Base-by-base conservation (phyloP, 2,113 vertebrate species). In the Cariama cristata region DNA sequence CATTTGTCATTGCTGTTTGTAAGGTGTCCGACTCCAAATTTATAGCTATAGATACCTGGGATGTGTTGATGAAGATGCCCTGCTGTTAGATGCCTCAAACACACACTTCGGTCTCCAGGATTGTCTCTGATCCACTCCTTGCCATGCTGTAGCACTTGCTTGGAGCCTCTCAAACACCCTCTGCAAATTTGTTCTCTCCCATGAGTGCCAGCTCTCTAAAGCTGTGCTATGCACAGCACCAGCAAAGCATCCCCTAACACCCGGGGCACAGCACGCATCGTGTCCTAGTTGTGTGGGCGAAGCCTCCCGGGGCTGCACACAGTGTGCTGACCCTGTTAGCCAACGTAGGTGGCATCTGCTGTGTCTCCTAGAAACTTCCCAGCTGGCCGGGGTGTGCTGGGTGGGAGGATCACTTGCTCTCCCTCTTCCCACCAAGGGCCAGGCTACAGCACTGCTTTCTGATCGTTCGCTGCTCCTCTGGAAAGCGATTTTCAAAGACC, bases 361-460 rank as follows among this genome's bases (percentile, higher is more conserved):
- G 69, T 72, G 88, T n/a, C 67, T 68, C 42, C 38, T 1, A 62
- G 79, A 82, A 44, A 6, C 38, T 6, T 72, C 75, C 90, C 90
- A 67, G 90, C 93, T 90, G 93, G 79, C 85, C 66, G 88, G 62
- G 80, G 1, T 55, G 62, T 55, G 55, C 79, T 67, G 90, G 53
- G 52, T 63, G 85, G 83, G n/a, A 47, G 83, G 76, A 35, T 67
- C 2, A 27, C 75, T 84, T 64, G 75, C 35, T 4, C 68, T 92
- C 69, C 59, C 66, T 86, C 47, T 82, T 73, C 79, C n/a, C 11
- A 79, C 89, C 79, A 16, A 27, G 88, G 90, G 96, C 94, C 95
- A 96, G 95, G 97, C 82, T 93, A 98, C 98, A 97, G 24, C 93
- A 93, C 35, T 22, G 96, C 93, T 97, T 96, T 98, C 95, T 15